Evolutionary conservation across 2,113 vertebrate species (phyloP), one percentile per base, ranked within the genome.

Genomic region (Phocoena phocoena): DNA sequence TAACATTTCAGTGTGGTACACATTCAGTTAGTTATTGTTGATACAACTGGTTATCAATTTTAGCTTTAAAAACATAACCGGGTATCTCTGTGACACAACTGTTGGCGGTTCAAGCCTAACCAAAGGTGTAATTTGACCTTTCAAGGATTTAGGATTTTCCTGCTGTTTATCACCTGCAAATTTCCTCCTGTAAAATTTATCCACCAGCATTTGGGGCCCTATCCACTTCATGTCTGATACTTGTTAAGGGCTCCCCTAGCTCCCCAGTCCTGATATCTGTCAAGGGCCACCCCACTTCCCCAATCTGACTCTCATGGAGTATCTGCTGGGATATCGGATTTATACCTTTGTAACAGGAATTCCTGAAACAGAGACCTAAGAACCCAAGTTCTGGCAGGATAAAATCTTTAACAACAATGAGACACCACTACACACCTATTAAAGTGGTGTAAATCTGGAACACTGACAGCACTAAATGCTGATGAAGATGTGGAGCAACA

Each of bases 31-130:
- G 17, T 77, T 91, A 77, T 47, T 88, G 73, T 15, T 87, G 62
- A 71, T 67, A 73, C 28, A 84, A 73, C 8, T 77, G 28, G 76
- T 58, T 58, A 38, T 44, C 77, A 80, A 38, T 53, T 76, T 36
- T 70, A 88, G n/a, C 47, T 87, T 94, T 86, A 55, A 91, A 96
- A 88, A 50, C 14, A 15, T 58, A 83, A 74, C 36, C 83, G 36
- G 15, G 8, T 83, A 1, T 74, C 36, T 90, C 79, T 47, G 36
- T 60, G 36, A 58, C 36, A 83, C 10, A 47, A 31, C 11, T 28
- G 14, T 15, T 83, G 38, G 47, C 68, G 9, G 60, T 25, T 76
- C 26, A 14, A 76, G 41, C 20, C 17, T 50, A 67, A 33, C n/a
- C 8, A 71, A 50, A 81, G 36, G 23, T 47, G 8, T 47, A 31